A percentile compares a stretch with the other conserved stretches of the same genome.
phyloP scores from a whole-genome alignment of 2,888 invertebrate species.

The Chrysomela aeneicollis region DNA sequence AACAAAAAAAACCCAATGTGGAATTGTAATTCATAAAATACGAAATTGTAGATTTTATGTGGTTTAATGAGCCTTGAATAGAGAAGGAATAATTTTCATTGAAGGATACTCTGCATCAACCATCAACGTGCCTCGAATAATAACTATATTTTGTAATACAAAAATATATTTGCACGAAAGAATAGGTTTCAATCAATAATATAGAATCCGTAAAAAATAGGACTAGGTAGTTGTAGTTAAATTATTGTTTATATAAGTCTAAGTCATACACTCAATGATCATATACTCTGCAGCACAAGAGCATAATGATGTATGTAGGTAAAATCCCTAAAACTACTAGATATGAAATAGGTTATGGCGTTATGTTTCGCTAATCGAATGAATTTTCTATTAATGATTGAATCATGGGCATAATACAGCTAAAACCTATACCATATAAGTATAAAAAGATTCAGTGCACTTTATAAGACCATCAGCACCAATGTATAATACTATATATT shows the following conservation, averaged over 20 bases:
- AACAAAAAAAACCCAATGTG: too few species aligned
- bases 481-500: too few species aligned
- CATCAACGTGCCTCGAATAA: too few species aligned
- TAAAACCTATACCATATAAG: background rate
- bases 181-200: slow-evolving; percentile 1
- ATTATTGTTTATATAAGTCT: slow-evolving; percentile 7
- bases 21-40: too few species aligned
- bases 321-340: too few species aligned
- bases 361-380: background rate
- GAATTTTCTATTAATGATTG: background rate
- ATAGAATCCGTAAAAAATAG: background rate
- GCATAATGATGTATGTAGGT: too few species aligned
- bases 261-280: background rate
- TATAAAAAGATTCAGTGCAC: background rate
- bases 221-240: background rate
- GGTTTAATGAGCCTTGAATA: too few species aligned
- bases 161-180: slow-evolving; percentile 23
- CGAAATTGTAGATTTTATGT: too few species aligned
- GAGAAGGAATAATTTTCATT: too few species aligned
- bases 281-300: background rate
- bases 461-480: background rate
- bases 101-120: too few species aligned
- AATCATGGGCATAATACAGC: background rate
- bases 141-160: slow-evolving; percentile 27
- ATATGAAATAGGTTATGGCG: too few species aligned